Evolutionary conservation across 2,888 invertebrate species (phyloP), one percentile per base, ranked within the genome.

Genomic region (Agelastica alni): DNA sequence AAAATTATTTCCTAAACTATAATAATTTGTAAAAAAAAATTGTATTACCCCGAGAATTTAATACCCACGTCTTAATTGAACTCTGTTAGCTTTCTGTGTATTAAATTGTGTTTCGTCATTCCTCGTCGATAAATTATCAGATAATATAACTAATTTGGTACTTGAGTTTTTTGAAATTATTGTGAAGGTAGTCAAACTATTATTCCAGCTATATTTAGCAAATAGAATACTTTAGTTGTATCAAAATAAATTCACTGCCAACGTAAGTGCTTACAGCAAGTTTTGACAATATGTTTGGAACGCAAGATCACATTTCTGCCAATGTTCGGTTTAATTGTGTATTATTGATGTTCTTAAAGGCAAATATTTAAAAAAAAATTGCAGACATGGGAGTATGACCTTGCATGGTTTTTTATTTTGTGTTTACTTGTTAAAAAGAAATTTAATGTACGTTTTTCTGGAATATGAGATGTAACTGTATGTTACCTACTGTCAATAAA

Each of bases 191-290:
- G 4, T 39, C 9, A 22, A 20, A 18, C n/a, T 10, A 14, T 32
- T 28, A 46, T 26, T 46, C 32, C 41, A 31, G 9, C 17, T 30
- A 48, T 30, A 26, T 34, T 13, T 47, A 22, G 16, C 18, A 46
- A 2, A 36, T 16, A 18, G 5, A 39, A 45, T 41, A 36, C 36
- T 42, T 51, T 51, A 31, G 54, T 49, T 49, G 46, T 51, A 51
- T 57, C 56, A 53, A 57, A 52, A 52, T 55, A 52, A 55, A 57
- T 55, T 55, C 60, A 60, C 60, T 60, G 60, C 60, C 60, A 57
- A 41, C 14, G 37, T 53, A 57, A 60, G 60, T 60, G 60, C 57
- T 60, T 57, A 55, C 18, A 39, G 41, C 44, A 56, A 39, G 45
- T 58, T 60, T 54, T 52, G 55, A 58, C 56, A 53, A 58, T 58